Conservation (phyloP, 1,140 invertebrate species). For the Hylaeus volcanicus region DNA sequence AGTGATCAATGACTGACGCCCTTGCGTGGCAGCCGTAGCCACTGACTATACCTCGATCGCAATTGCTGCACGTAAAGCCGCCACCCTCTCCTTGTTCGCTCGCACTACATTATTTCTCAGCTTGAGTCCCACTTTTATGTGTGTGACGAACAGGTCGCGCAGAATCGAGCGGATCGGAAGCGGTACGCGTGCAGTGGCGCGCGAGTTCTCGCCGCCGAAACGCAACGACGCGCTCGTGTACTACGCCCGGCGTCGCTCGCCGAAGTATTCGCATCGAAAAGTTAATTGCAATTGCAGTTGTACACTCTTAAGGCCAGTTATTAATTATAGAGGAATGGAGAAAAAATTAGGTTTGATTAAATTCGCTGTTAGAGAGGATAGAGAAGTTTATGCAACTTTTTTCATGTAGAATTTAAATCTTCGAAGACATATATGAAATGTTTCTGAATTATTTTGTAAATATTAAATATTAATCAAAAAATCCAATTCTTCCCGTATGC, state of each 20-base stretch:
- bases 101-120: slow-evolving; percentile 29
- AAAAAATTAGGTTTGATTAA: no score
- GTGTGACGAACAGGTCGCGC: slow-evolving; percentile 3
- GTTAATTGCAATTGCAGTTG: no score
- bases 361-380: no score
- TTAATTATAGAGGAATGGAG: no score
- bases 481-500: no score
- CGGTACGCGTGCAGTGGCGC: slow-evolving; percentile 13
- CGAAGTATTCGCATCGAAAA: no score
- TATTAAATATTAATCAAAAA: no score
- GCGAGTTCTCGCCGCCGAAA: background rate
- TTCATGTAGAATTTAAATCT: no score
- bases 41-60: background rate
- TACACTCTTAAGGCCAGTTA: no score
- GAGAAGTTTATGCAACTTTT: no score
- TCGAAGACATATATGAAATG: no score
- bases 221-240: background rate
- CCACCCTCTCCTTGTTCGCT: background rate
- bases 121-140: background rate
- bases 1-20: slow-evolving; percentile 68
- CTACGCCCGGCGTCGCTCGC: background rate
- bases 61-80: background rate
- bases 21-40: slow-evolving; percentile 54
- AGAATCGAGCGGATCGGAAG: slow-evolving; percentile 5
- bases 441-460: no score